A percentile compares a stretch with the other conserved stretches of the same genome.
These are phyloP conservation scores for Embidobia sp. DNA, from an alignment of 2,888 invertebrate species.

Conservation along the genomic window DNA sequence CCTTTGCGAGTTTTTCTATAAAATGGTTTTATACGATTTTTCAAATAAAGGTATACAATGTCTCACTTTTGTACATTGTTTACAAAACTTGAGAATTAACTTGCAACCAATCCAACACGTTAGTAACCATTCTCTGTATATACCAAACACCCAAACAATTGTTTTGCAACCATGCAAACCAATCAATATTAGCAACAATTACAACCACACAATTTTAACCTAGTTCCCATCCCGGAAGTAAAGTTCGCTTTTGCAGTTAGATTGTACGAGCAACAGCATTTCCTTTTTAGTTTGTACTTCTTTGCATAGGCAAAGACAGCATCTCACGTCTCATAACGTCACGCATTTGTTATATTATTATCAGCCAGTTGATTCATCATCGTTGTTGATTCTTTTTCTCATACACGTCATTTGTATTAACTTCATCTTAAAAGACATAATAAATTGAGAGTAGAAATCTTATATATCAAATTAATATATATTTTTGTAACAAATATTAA, in stretches of 20 bases:
- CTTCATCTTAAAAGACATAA: no score
- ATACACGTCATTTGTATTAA: no score
- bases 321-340: not conserved
- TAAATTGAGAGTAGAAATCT: no score
- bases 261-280: constrained; percentile 10
- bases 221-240: constrained; percentile 19
- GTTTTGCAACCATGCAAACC: no score
- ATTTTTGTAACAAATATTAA: no score
- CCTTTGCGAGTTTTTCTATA: no score
- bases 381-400: no score
- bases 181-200: no score
- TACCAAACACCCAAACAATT: constrained; percentile 27
- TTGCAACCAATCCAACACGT: constrained; percentile 7
- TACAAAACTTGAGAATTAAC: constrained; percentile 9
- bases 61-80: constrained; percentile 33
- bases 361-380: not conserved
- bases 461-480: no score
- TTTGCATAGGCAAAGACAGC: constrained; percentile 5
- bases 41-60: constrained; percentile 16
- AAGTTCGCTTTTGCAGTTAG: constrained; percentile 4
- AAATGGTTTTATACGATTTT: constrained; percentile 11
- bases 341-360: constrained; percentile 5
- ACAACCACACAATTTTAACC: not conserved
- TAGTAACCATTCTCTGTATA: constrained; percentile 34
- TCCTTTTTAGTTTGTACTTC: constrained; percentile 40